Evolutionary conservation across 2,888 invertebrate genomes (phyloP).

Genomic region (Tetragnatha montana): DNA sequence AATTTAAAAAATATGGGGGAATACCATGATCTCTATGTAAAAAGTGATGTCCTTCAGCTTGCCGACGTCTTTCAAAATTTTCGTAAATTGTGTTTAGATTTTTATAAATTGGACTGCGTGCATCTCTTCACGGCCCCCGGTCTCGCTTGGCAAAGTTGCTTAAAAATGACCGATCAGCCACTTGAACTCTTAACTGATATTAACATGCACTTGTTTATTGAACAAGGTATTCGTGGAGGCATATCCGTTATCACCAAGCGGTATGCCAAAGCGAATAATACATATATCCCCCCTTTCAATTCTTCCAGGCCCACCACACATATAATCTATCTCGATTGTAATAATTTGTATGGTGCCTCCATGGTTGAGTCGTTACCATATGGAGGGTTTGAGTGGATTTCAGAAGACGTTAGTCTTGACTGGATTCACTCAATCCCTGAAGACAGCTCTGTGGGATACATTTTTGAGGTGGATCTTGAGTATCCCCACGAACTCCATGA

Average conservation of each 20-base stretch:
- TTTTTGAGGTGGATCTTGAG: constrained; percentile 45
- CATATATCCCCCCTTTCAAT: constrained; percentile 1
- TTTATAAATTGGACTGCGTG: no score
- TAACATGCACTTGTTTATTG: constrained; percentile 73
- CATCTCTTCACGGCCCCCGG: no score
- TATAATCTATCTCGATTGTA: constrained; percentile 57
- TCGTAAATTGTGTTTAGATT: no score
- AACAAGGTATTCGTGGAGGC: constrained; percentile 72
- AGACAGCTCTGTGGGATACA: constrained; percentile 13
- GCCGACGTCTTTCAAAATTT: no score
- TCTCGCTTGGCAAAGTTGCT: no score
- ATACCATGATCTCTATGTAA: no score
- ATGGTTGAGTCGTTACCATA: constrained; percentile 58
- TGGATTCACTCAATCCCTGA: neutral
- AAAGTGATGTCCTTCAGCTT: no score
- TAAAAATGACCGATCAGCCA: no score
- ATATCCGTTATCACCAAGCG: constrained; percentile 25
- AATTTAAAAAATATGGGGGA: no score
- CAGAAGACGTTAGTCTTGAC: neutral
- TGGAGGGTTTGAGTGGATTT: constrained; percentile 55
- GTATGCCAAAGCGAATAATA: constrained; percentile 26
- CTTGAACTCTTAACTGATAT: constrained; percentile 72
- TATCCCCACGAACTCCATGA: constrained; percentile 45
- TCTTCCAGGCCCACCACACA: neutral
- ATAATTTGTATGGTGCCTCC: constrained; percentile 71